These are phyloP conservation scores for Phortica okadai DNA, from an alignment of 2,888 invertebrate genomes.

Conservation along the genomic window DNA sequence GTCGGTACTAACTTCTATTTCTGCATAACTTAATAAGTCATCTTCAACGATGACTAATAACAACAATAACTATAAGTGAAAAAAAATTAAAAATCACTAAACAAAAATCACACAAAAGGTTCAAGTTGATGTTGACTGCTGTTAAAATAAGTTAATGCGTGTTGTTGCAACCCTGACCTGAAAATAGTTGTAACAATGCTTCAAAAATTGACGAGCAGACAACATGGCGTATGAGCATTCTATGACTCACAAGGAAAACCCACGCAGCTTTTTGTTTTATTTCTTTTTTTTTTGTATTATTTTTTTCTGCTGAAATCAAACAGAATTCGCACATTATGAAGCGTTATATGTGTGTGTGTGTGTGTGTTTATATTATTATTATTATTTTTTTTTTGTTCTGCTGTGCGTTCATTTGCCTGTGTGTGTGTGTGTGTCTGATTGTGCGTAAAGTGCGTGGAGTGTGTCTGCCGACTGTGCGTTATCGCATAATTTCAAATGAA, in stretches of 20 bases:
- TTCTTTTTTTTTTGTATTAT: constrained; percentile 25
- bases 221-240: constrained; percentile 55
- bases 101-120: not conserved
- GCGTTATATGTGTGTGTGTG: not conserved
- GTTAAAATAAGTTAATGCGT: constrained; percentile 1
- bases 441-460: constrained; percentile 13
- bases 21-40: no score
- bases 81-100: not conserved
- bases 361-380: not conserved
- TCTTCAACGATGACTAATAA: no score
- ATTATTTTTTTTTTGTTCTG: no score
- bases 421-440: not conserved
- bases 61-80: no score
- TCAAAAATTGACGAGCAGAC: constrained; percentile 46
- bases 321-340: no score
- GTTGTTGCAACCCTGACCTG: not conserved
- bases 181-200: no score
- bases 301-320: no score
- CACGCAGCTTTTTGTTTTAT: constrained; percentile 12
- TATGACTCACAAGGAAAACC: constrained; percentile 10
- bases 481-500: constrained; percentile 43
- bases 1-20: no score
- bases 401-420: no score
- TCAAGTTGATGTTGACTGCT: not conserved
- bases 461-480: constrained; percentile 38